A percentile compares a stretch with the other conserved stretches of the same genome.
These are phyloP conservation scores for Kryptopterus vitreolus DNA, from an alignment of 2,797 vertebrate species.

Conservation along the genomic window DNA sequence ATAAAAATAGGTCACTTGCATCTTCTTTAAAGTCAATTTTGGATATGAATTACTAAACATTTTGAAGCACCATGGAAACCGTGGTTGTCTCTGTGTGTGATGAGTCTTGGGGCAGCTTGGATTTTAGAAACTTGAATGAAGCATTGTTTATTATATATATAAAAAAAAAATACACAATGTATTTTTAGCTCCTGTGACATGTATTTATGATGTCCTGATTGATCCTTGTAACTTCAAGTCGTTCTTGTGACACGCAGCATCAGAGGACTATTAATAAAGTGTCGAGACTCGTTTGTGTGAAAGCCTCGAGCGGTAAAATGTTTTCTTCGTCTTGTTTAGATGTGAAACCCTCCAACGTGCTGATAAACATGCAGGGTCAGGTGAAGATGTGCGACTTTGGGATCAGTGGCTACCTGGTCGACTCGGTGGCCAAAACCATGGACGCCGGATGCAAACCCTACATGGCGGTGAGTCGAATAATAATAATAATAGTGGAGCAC, in stretches of 20 bases:
- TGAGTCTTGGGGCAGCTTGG: not conserved
- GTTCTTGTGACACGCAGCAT: not conserved
- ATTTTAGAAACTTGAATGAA: not conserved
- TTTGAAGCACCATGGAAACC: not conserved
- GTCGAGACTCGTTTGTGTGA: not conserved
- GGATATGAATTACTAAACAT: not conserved
- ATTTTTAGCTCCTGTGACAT: too few relatives aligned
- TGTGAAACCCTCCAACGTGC: slow-evolving; percentile 95
- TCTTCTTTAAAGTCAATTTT: not conserved
- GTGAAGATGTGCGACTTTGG: slow-evolving; percentile 99
- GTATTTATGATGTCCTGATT: not conserved
- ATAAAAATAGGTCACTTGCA: not conserved
- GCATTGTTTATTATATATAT: not conserved
- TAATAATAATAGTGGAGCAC: too few relatives aligned
- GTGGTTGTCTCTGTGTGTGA: not conserved
- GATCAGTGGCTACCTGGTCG: slow-evolving; percentile 95
- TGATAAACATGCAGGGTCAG: slow-evolving; percentile 93
- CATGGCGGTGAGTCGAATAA: slow-evolving; percentile 87
- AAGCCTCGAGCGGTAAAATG: not conserved
- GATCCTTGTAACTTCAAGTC: not conserved
- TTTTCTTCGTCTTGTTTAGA: slow-evolving; percentile 69
- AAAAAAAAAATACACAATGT: not conserved
- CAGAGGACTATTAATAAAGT: not conserved
- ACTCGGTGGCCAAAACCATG: slow-evolving; percentile 96
- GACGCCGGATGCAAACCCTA: slow-evolving; percentile 97